Evolutionary conservation across 2,888 invertebrate genomes (phyloP), one percentile per base, ranked within the genome.

Genomic region (Drosophila bunnanda): DNA sequence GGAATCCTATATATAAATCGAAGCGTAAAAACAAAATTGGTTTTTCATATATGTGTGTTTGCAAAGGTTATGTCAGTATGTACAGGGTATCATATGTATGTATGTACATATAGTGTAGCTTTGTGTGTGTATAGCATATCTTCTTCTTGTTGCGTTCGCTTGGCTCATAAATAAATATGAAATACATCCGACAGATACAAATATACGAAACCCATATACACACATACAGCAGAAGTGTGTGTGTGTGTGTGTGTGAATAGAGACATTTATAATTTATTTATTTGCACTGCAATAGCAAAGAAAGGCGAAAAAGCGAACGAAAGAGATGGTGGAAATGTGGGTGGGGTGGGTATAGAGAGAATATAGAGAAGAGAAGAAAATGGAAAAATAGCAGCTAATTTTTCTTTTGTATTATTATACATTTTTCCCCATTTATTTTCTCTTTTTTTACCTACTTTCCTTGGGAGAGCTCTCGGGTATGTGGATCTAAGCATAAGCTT

Each of bases 21-120:
- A 79, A 53, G 43, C 74, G 62, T 80, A 65, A 85, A 84, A 84
- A 79, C 60, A 74, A 80, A 82, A 86, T 82, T 74, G 76, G 60
- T 36, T 78, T 81, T 83, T 69, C 78, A 75, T 70, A 55, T 70
- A 48, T 70, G 52, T 65, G 43, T 54, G 28, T 41, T 53, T 28
- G 60, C 41, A 52, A 30, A 20, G 20, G 13, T n/a, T 60, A 34
- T 28, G 22, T 39, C 36, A 3, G 22, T 38, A 30, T 30, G n/a
- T 50, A 25, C 25, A 25, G n/a, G n/a, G 28, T 55, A 60, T 25
- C 15, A 44, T 25, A 44, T 44, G 8, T 22, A 10, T 43, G 17
- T 12, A 43, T 32, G 15, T 44, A 13, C 28, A 12, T 48, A 17
- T 28, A 12, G 17, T 36, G 17, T 52, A 53, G 38, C 44, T 38